These are phyloP conservation scores for Scaptomyza pallida DNA, from an alignment of 1,140 invertebrate species.

Conservation along the genomic window DNA sequence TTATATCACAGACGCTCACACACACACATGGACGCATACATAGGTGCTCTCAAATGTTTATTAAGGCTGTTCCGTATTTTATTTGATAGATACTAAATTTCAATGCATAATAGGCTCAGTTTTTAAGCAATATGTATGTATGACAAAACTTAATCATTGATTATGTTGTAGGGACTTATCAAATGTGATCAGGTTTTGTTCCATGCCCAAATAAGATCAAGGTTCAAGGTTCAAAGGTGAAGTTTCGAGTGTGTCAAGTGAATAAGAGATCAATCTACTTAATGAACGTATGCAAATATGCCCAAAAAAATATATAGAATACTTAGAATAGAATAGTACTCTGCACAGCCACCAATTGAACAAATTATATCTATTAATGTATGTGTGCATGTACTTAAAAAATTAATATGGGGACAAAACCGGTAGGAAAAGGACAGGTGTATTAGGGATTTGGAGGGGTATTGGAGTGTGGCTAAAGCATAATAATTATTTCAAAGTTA, in stretches of 20 bases:
- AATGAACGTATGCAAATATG: slow-evolving; percentile 5
- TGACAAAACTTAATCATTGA: not conserved
- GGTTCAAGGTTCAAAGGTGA: slow-evolving; percentile 12
- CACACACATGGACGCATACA: not conserved
- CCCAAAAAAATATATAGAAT: slow-evolving; percentile 11
- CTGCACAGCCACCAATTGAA: slow-evolving; percentile 13
- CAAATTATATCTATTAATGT: slow-evolving; percentile 1
- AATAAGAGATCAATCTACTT: slow-evolving; percentile 3
- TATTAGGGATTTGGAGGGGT: not conserved
- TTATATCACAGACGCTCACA: slow-evolving; percentile 2
- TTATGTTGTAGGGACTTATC: slow-evolving; percentile 4
- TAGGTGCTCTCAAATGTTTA: too few species aligned
- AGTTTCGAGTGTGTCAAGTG: not conserved
- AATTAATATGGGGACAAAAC: slow-evolving; percentile 6
- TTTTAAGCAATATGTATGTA: not conserved
- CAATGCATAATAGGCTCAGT: not conserved
- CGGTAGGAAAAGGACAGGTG: not conserved
- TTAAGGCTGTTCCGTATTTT: too few species aligned
- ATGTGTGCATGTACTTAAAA: slow-evolving; percentile 25
- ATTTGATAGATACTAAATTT: not conserved
- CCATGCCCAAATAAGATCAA: slow-evolving; percentile 18
- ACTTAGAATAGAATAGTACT: slow-evolving; percentile 4
- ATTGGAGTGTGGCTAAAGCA: slow-evolving; percentile 31
- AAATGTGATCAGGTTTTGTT: slow-evolving; percentile 14
- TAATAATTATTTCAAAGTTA: slow-evolving; percentile 17